phyloP scores from a whole-genome alignment of 30 jellyfish, hydroid and myxozoan genomes.

The Mastigias papua region DNA sequence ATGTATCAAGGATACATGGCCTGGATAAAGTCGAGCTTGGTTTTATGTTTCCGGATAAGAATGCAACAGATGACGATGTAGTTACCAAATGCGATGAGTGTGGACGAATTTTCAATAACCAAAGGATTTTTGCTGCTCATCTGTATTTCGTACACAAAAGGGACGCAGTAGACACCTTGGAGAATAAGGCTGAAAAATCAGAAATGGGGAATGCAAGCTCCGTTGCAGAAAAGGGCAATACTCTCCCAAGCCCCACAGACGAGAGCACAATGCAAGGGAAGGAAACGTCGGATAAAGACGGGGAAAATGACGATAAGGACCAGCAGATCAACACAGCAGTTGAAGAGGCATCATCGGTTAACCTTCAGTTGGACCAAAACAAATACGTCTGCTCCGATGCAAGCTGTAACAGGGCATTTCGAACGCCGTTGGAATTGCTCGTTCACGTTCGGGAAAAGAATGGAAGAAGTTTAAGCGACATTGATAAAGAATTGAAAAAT shows the following conservation, averaged over 20 bases:
- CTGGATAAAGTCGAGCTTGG: conserved; percentile 74
- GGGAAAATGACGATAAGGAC: too few relatives aligned
- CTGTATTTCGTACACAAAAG: conserved; percentile 76
- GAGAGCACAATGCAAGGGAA: too few relatives aligned
- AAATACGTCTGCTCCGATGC: conserved; percentile 49
- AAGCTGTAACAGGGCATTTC: conserved; percentile 43
- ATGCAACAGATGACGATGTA: conserved; percentile 63
- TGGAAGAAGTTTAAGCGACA: conserved; percentile 51
- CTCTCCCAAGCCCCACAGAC: too few relatives aligned
- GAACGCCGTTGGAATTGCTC: conserved; percentile 56
- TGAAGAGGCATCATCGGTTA: too few relatives aligned
- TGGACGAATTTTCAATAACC: conserved; percentile 70
- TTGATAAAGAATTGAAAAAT: conserved; percentile 39
- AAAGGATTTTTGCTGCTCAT: conserved; percentile 82
- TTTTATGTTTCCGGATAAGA: conserved; percentile 57
- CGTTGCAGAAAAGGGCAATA: too few relatives aligned
- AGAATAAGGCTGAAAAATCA: neutral
- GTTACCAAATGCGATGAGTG: conserved; percentile 43
- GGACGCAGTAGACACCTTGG: conserved; percentile 26
- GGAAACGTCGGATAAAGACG: too few relatives aligned
- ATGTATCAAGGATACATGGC: conserved; percentile 73
- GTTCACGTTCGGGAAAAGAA: conserved; percentile 62
- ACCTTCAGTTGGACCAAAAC: neutral
- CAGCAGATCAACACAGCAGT: too few relatives aligned
- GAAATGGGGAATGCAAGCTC: neutral